A percentile compares a stretch with the other conserved stretches of the same genome.
These are phyloP conservation scores for Eleginops maclovinus DNA, from an alignment of 2,113 vertebrate genomes.

Conservation along the genomic window DNA sequence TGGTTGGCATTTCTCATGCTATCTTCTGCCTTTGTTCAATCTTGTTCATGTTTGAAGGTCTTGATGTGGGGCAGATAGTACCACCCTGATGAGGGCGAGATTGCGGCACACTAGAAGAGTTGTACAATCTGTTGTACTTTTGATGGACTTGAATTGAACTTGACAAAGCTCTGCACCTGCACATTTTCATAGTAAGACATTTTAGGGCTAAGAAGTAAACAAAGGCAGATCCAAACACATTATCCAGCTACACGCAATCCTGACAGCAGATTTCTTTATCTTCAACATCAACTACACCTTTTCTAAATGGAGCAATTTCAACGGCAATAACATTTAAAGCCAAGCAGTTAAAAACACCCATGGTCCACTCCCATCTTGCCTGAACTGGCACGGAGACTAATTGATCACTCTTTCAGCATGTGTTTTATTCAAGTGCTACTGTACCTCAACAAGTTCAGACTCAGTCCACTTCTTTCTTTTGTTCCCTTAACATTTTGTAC, in stretches of 20 bases:
- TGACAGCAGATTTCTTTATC: not conserved
- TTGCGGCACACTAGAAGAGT: not conserved
- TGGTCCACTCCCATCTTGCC: conserved; percentile 15
- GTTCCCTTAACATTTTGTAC: conserved; percentile 24
- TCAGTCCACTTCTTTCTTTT: conserved; percentile 30
- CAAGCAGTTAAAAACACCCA: conserved; percentile 4
- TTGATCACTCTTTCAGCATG: conserved; percentile 6
- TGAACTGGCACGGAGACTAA: conserved; percentile 41
- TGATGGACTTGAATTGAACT: conserved; percentile 9
- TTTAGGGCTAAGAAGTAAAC: not conserved
- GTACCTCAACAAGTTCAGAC: conserved; percentile 56
- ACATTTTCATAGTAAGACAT: not conserved
- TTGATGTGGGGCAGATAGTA: not conserved
- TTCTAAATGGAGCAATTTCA: not conserved
- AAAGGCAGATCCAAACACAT: not conserved
- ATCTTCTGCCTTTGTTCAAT: not conserved
- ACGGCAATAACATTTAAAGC: not conserved
- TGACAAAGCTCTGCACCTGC: not conserved
- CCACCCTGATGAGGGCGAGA: not conserved
- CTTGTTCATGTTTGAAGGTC: not conserved
- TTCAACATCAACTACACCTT: not conserved
- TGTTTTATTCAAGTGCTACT: not conserved
- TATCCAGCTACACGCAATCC: not conserved
- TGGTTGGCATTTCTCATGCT: not conserved
- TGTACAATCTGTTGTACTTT: not conserved